Evolutionary conservation across 2,888 invertebrate genomes (phyloP).

Genomic region (Junonia oenone): DNA sequence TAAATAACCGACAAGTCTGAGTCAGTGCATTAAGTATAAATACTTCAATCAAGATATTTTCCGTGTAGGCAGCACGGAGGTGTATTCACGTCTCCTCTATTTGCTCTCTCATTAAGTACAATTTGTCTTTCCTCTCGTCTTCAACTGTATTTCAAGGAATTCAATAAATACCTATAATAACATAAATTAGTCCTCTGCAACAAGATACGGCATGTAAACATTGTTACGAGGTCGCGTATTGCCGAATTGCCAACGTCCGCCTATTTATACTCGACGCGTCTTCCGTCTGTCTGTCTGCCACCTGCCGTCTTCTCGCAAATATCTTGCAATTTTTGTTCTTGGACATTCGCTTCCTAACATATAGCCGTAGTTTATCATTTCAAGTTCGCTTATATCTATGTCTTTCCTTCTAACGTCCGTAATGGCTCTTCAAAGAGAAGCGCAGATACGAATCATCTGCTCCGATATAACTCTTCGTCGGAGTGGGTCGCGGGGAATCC

Average conservation of each 20-base stretch:
- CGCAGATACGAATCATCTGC: slow-evolving; percentile 51
- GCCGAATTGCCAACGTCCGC: slow-evolving; percentile 63
- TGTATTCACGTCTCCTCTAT: slow-evolving; percentile 30
- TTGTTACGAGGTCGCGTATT: slow-evolving; percentile 66
- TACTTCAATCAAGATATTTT: slow-evolving; percentile 29
- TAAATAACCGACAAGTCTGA: slow-evolving; percentile 20
- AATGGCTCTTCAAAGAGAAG: slow-evolving; percentile 44
- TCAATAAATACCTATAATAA: slow-evolving; percentile 33
- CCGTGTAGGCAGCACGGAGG: slow-evolving; percentile 29
- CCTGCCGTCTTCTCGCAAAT: slow-evolving; percentile 41
- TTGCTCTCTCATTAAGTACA: slow-evolving; percentile 28
- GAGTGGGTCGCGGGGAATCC: slow-evolving; percentile 73
- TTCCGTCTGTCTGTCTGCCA: slow-evolving; percentile 75
- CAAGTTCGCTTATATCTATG: slow-evolving; percentile 31
- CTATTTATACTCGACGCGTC: slow-evolving; percentile 68
- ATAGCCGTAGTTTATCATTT: slow-evolving; percentile 34
- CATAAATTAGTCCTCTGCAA: slow-evolving; percentile 41
- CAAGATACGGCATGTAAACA: slow-evolving; percentile 64
- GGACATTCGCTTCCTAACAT: slow-evolving; percentile 30
- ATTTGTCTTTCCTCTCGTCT: slow-evolving; percentile 33
- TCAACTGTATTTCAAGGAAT: slow-evolving; percentile 35
- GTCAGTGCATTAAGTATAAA: slow-evolving; percentile 30
- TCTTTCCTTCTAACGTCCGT: slow-evolving; percentile 31
- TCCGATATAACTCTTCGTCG: slow-evolving; percentile 56
- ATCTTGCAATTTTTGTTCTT: slow-evolving; percentile 27